Conservation (phyloP, 1,140 invertebrate genomes). For the Frieseomelitta varia region DNA sequence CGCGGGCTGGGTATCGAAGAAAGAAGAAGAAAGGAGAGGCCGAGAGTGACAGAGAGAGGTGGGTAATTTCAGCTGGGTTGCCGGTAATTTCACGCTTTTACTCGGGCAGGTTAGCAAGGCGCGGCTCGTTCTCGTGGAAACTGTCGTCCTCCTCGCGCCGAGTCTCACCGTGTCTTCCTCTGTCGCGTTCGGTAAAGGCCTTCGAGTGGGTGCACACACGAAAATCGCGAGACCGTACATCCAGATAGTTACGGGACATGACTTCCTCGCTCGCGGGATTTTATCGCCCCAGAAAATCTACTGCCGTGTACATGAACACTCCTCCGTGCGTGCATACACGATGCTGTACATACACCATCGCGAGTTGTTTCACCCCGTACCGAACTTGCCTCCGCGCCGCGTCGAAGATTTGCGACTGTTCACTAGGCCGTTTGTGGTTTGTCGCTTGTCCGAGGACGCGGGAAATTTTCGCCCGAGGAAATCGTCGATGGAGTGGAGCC, state of each 20-base stretch:
- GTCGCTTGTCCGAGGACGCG: constrained; percentile 10
- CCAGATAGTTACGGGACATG: constrained; percentile 73
- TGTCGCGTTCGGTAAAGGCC: constrained; percentile 48
- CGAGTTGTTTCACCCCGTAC: constrained; percentile 19
- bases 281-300: constrained; percentile 69
- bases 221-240: constrained; percentile 67
- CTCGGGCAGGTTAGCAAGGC: constrained; percentile 68
- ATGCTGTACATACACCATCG: neutral
- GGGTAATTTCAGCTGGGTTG: constrained; percentile 70
- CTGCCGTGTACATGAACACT: constrained; percentile 58
- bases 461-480: neutral
- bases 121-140: constrained; percentile 73
- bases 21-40: constrained; percentile 24
- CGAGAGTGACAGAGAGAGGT: neutral
- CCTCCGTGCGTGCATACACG: constrained; percentile 29
- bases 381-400: constrained; percentile 36
- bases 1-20: constrained; percentile 52
- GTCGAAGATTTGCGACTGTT: constrained; percentile 59
- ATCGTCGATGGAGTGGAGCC: neutral
- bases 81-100: constrained; percentile 80
- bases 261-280: constrained; percentile 66
- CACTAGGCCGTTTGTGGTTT: constrained; percentile 37
- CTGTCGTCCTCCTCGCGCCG: constrained; percentile 65
- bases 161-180: neutral
- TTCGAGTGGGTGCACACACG: constrained; percentile 61